These are phyloP conservation scores for Parambassis ranga DNA, from an alignment of 2,797 vertebrate genomes.

Conservation along the genomic window DNA sequence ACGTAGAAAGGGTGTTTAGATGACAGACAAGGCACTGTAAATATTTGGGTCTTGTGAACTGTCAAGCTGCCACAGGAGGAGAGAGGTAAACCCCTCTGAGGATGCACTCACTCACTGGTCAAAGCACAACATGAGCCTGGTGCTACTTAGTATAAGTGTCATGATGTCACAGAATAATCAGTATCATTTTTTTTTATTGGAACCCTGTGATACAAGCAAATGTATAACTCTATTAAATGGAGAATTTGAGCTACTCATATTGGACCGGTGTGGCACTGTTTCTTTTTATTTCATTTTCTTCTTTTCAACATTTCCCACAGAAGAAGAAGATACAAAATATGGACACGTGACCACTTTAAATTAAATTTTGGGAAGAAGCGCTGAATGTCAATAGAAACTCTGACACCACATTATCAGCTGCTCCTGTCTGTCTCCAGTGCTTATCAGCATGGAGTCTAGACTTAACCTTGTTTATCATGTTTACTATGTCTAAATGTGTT, in stretches of 20 bases:
- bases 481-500: slow-evolving; percentile 36
- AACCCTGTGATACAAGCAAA: not conserved
- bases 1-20: slow-evolving; percentile 63
- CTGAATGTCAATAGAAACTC: slow-evolving; percentile 4
- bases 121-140: slow-evolving; percentile 10
- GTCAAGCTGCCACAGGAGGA: slow-evolving; percentile 40
- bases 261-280: no score
- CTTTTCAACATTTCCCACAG: not conserved
- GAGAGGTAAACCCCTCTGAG: slow-evolving; percentile 45
- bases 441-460: slow-evolving; percentile 54
- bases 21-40: slow-evolving; percentile 66
- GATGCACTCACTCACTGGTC: slow-evolving; percentile 4
- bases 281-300: not conserved
- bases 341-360: not conserved
- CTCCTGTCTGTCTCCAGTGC: slow-evolving; percentile 46
- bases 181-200: not conserved
- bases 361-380: slow-evolving; percentile 3
- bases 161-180: slow-evolving; percentile 14
- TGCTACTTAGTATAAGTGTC: not conserved
- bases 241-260: not conserved
- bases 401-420: slow-evolving; percentile 11
- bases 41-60: slow-evolving; percentile 64
- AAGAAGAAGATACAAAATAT: not conserved
- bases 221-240: not conserved
- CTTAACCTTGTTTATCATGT: slow-evolving; percentile 59